phyloP scores from a whole-genome alignment of 1,140 invertebrate species.

The Drosophila dunni region DNA sequence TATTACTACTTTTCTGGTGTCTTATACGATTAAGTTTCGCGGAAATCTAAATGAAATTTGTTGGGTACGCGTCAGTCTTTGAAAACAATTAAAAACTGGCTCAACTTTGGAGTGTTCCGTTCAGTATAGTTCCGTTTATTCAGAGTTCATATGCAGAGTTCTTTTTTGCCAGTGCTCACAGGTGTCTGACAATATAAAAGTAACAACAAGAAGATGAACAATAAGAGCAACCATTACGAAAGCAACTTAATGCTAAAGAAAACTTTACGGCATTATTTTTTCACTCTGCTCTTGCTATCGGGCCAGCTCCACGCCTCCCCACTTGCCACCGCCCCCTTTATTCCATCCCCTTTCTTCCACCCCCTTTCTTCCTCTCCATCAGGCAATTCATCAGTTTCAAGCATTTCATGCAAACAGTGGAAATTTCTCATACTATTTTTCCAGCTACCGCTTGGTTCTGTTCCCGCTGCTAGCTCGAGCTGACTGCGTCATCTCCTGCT shows the following conservation, averaged over 20 bases:
- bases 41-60: too few species aligned
- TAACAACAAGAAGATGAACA: conserved; percentile 18
- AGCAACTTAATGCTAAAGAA: conserved; percentile 53
- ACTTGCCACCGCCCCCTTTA: not conserved
- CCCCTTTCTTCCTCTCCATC: not conserved
- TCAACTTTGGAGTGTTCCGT: not conserved
- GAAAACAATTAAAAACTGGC: conserved; percentile 4
- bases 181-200: conserved; percentile 36
- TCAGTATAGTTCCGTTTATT: not conserved
- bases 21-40: too few species aligned
- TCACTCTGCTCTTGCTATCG: not conserved
- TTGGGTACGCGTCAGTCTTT: too few species aligned
- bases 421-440: conserved; percentile 17
- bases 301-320: not conserved
- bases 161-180: conserved; percentile 27
- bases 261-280: conserved; percentile 55
- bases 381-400: conserved; percentile 59
- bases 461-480: conserved; percentile 10
- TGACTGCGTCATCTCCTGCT: conserved; percentile 17
- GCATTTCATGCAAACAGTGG: conserved; percentile 67
- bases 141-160: conserved; percentile 18
- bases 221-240: conserved; percentile 10
- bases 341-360: too few species aligned
- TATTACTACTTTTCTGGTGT: too few species aligned
- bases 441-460: not conserved